A percentile compares a stretch with the other conserved stretches of the same genome.
phyloP scores from a whole-genome alignment of 2,888 invertebrate species.

The Pteria penguin region DNA sequence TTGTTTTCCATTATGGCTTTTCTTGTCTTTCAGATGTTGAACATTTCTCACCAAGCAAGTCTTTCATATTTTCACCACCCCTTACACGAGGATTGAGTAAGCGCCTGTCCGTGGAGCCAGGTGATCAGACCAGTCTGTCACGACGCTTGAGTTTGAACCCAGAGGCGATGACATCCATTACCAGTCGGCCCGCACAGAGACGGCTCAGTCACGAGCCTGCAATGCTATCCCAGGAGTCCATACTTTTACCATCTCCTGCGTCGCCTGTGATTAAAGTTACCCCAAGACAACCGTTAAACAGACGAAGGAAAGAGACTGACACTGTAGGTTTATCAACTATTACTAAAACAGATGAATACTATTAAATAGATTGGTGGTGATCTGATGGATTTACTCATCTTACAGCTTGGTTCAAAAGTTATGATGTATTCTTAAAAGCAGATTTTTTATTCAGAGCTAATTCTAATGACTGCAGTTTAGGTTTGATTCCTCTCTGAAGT shows the following conservation, averaged over 20 bases:
- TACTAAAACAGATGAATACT: too few species aligned
- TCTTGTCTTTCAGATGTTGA: conserved; percentile 32
- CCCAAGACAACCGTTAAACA: conserved; percentile 14
- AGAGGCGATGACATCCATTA: neutral
- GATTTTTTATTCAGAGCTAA: too few species aligned
- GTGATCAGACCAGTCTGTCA: conserved; percentile 14
- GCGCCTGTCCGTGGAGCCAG: conserved; percentile 10
- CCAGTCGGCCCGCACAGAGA: neutral
- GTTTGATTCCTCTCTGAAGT: too few species aligned
- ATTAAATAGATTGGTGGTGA: too few species aligned
- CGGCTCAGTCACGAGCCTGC: neutral
- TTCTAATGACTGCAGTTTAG: too few species aligned
- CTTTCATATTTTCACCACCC: conserved; percentile 75
- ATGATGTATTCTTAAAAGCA: too few species aligned
- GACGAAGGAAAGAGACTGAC: neutral
- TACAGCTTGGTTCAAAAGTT: too few species aligned
- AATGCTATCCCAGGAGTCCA: neutral
- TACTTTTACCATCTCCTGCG: neutral
- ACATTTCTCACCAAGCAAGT: conserved; percentile 55
- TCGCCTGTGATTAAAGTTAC: neutral
- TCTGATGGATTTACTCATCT: too few species aligned
- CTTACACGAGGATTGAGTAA: conserved; percentile 38
- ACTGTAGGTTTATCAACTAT: neutral
- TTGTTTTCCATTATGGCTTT: neutral
- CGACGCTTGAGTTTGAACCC: conserved; percentile 4